Percentiles rank a stretch among this genome's conserved stretches.
Conservation (phyloP, 2,797 vertebrate species). For the Danio choprae region DNA sequence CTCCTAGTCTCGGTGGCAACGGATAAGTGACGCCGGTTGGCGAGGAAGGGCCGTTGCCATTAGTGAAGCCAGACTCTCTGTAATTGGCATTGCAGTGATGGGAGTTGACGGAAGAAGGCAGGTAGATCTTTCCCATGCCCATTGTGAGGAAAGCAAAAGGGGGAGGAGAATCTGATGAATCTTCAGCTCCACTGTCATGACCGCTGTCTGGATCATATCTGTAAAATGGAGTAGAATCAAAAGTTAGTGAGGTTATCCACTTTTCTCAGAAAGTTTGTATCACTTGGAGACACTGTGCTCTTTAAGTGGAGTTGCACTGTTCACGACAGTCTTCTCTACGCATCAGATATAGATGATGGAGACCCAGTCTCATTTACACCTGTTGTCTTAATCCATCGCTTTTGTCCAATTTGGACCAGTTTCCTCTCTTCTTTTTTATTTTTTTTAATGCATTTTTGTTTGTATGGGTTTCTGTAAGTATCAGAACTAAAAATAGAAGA, state of each 20-base stretch:
- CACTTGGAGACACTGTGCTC: neutral
- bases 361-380: no score
- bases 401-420: no score
- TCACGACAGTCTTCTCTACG: no score
- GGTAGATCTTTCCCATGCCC: conserved; percentile 95
- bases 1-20: conserved; percentile 86
- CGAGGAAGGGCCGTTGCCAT: conserved; percentile 73
- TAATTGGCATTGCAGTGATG: conserved; percentile 62
- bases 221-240: neutral
- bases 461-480: no score
- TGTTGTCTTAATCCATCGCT: no score
- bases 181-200: conserved; percentile 94
- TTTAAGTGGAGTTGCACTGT: no score
- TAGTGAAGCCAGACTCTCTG: conserved; percentile 74
- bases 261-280: neutral
- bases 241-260: neutral
- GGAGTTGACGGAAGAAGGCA: conserved; percentile 74
- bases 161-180: conserved; percentile 85
- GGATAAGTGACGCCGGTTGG: conserved; percentile 84
- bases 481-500: no score
- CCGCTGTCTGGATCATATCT: conserved; percentile 97
- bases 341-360: no score
- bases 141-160: conserved; percentile 97
- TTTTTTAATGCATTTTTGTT: no score
- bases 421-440: no score